Conservation (phyloP, 2,113 vertebrate species). For the Corythoichthys intestinalis region DNA sequence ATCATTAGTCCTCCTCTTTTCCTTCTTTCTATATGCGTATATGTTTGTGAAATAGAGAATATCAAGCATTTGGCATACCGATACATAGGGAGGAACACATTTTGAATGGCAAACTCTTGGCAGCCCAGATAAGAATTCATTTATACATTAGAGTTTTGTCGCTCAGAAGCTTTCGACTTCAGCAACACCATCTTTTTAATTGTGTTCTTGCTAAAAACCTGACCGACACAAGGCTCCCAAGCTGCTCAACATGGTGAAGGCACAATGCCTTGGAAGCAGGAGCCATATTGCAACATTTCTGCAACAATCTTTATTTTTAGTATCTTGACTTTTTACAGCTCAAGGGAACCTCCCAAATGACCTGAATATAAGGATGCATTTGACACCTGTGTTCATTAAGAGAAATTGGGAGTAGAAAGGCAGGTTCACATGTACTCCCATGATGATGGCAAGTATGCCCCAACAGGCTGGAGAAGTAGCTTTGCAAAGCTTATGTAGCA, state of each 20-base stretch:
- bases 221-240: slow-evolving; percentile 27
- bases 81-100: background rate
- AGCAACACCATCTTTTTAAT: slow-evolving; percentile 61
- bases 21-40: background rate
- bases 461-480: slow-evolving; percentile 40
- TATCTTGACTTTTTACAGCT: slow-evolving; percentile 55
- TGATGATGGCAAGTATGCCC: slow-evolving; percentile 44
- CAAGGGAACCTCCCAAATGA: slow-evolving; percentile 62
- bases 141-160: slow-evolving; percentile 14
- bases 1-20: slow-evolving; percentile 7
- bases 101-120: slow-evolving; percentile 18
- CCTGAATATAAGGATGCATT: slow-evolving; percentile 53
- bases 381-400: slow-evolving; percentile 77
- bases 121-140: slow-evolving; percentile 44
- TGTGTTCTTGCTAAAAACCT: slow-evolving; percentile 47
- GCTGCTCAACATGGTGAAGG: slow-evolving; percentile 31
- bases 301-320: slow-evolving; percentile 63
- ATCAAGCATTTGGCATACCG: background rate
- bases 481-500: slow-evolving; percentile 57
- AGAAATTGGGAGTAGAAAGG: slow-evolving; percentile 56
- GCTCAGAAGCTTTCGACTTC: slow-evolving; percentile 33
- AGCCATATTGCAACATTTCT: slow-evolving; percentile 36
- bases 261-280: slow-evolving; percentile 25
- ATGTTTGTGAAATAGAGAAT: background rate
- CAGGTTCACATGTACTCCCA: slow-evolving; percentile 58